Base-by-base conservation (phyloP, 2,797 vertebrate species). In the Astyanax mexicanus region DNA sequence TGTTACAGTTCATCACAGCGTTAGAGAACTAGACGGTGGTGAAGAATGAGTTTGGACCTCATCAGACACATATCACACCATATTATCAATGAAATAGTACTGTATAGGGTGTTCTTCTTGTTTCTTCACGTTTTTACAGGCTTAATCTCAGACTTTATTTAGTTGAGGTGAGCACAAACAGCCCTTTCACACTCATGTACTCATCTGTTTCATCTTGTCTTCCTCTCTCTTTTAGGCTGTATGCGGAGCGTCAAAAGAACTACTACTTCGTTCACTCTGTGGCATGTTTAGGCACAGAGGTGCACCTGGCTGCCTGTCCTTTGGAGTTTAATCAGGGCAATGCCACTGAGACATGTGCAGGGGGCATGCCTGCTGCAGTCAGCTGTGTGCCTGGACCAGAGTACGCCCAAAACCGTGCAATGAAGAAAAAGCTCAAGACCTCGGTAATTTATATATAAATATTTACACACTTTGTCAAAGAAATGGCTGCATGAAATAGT, bases 251-350 rank as follows among this genome's bases (percentile, higher is more conserved):
- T 55, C 95, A 97, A 90, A 95, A 93, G 87, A 94, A 90, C 79
- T 77, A 85, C 82, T 98, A 93, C 90, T 91, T 87, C 67, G 79
- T 98, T 74, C 96, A 96, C 87, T 95, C 96, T 0, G 96, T 98
- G 89, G 90, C 90, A 0, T 99, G 98, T 60, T 47, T 83, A 0
- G 98, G 98, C 51, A 93, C 90, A 0, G 98, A 99, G 91, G 90
- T 95, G 52, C 97, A 99, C 83, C 90, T 99, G 86, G 96, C 96
- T 6, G 89, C 95, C 82, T 99, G 98, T 58, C 83, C 94, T 45
- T 86, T 98, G 27, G 93, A 97, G 88, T 96, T 96, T 90, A 94
- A 89, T 87, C 92, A 89, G 19, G 87, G 87, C 42, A 99, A 98
- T 51, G n/a, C 84, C 80, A 96, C 94, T 0, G 55, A 84, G 0